Conservation (phyloP, 2,888 invertebrate species). For the Gerris lacustris region DNA sequence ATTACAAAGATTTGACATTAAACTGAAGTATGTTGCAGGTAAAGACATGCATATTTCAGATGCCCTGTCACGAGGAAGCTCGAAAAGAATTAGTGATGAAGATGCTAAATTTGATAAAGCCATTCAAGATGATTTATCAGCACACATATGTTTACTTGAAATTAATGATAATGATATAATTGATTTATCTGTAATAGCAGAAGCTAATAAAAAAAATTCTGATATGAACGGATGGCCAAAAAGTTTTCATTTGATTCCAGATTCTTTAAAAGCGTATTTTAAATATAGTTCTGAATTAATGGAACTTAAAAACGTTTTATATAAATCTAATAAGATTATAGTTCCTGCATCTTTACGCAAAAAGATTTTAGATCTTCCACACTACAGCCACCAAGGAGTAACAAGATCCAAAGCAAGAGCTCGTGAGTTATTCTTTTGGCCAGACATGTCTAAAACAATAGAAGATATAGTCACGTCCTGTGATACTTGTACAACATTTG, state of each 20-base stretch:
- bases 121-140: background rate
- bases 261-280: conserved; percentile 7
- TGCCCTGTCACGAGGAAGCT: background rate
- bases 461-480: conserved; percentile 6
- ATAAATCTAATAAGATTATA: conserved; percentile 5
- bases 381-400: background rate
- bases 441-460: conserved; percentile 3
- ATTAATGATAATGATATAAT: background rate
- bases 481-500: conserved; percentile 6
- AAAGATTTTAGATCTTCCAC: background rate
- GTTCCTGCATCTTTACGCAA: background rate
- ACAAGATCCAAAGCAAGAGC: conserved; percentile 2
- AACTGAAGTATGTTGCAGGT: background rate
- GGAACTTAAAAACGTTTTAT: background rate
- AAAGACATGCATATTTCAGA: background rate
- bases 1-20: background rate
- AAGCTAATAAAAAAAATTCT: conserved; percentile 6
- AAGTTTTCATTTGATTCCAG: background rate
- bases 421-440: conserved; percentile 8
- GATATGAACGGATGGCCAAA: conserved; percentile 11
- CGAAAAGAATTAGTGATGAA: background rate
- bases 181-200: background rate
- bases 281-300: background rate
- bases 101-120: conserved; percentile 5
- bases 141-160: background rate